These are phyloP conservation scores for Magallana gigas DNA, from an alignment of 1,140 invertebrate genomes.

Conservation along the genomic window DNA sequence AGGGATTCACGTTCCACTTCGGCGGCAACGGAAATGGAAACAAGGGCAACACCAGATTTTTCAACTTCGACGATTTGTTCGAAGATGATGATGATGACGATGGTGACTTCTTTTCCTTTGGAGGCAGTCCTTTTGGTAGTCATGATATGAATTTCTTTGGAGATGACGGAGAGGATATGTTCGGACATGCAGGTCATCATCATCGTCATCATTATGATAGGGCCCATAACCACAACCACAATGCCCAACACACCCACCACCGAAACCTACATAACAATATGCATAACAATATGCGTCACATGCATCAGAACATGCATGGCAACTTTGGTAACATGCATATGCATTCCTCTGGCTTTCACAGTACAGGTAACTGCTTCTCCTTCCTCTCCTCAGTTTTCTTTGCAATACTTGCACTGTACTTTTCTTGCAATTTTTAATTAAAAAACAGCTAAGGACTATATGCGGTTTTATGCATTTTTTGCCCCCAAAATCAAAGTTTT, in stretches of 20 bases:
- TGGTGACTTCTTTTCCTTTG: conserved; percentile 56
- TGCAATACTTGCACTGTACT: background rate
- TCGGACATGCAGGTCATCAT: conserved; percentile 53
- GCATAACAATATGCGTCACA: conserved; percentile 54
- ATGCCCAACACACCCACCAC: conserved; percentile 41
- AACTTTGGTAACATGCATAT: conserved; percentile 13
- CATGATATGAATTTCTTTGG: conserved; percentile 36
- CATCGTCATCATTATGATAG: conserved; percentile 60
- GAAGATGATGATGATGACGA: conserved; percentile 67
- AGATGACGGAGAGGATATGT: conserved; percentile 42
- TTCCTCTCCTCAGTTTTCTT: background rate
- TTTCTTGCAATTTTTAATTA: background rate
- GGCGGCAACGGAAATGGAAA: conserved; percentile 55
- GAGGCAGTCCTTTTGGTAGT: conserved; percentile 47
- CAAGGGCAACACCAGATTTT: conserved; percentile 57
- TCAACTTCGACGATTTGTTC: conserved; percentile 75
- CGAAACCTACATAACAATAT: conserved; percentile 51
- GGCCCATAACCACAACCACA: conserved; percentile 55
- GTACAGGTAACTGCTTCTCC: conserved; percentile 30
- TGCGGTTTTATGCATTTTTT: too few species aligned
- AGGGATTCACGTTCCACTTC: conserved; percentile 61
- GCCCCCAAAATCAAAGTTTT: too few species aligned
- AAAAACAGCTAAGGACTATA: too few species aligned
- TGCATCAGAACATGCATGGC: conserved; percentile 49
- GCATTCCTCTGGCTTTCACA: conserved; percentile 34